Percentiles rank a stretch among this genome's conserved stretches.
phyloP scores from a whole-genome alignment of 2,113 vertebrate genomes.

The Tupaia tana region DNA sequence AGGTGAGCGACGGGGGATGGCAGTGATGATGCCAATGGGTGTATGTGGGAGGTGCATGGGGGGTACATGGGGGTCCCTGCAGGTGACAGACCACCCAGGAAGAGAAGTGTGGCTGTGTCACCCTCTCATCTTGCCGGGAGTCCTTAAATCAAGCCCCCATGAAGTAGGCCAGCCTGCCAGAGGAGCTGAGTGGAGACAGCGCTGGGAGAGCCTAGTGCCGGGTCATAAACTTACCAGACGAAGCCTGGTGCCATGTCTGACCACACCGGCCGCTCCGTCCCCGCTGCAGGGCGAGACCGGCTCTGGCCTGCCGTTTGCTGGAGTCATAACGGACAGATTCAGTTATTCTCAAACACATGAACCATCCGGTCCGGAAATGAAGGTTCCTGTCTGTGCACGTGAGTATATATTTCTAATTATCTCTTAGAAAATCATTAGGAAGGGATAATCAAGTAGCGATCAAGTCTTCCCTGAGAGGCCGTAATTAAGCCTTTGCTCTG shows the following conservation, averaged over 20 bases:
- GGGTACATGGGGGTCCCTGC: too few relatives aligned
- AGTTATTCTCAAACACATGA: slow-evolving; percentile 17
- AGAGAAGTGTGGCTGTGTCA: accelerated
- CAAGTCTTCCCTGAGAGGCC: slow-evolving; percentile 50
- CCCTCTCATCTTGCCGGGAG: not conserved
- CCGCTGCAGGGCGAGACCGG: not conserved
- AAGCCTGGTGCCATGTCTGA: not conserved
- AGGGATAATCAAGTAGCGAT: slow-evolving; percentile 53
- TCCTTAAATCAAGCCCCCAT: not conserved
- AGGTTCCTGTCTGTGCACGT: slow-evolving; percentile 3
- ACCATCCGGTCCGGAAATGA: not conserved
- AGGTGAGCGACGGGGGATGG: too few relatives aligned
- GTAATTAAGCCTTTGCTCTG: slow-evolving; percentile 6
- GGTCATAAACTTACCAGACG: slow-evolving; percentile 12
- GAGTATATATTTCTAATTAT: slow-evolving; percentile 60
- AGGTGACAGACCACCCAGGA: too few relatives aligned
- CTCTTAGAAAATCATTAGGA: slow-evolving; percentile 64
- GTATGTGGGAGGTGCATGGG: too few relatives aligned
- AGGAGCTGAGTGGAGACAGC: not conserved
- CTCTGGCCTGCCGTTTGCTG: not conserved
- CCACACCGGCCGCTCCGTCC: not conserved
- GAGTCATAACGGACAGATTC: not conserved
- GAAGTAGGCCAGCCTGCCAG: not conserved
- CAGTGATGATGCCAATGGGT: too few relatives aligned
- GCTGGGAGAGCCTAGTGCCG: not conserved